phyloP scores from a whole-genome alignment of 2,113 vertebrate genomes.

The Romanogobio albipinnatus region DNA sequence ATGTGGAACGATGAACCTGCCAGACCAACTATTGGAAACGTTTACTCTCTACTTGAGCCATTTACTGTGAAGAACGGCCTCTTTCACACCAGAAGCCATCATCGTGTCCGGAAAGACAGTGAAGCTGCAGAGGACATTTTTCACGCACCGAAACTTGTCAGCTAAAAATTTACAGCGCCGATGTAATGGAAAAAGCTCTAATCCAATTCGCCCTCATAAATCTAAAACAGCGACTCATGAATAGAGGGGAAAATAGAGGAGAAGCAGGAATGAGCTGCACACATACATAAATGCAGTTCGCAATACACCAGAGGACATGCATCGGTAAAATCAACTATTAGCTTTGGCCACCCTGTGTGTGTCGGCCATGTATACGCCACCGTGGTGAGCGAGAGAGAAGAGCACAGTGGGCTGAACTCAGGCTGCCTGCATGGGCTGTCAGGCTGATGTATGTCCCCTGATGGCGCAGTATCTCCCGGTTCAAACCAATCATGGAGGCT shows the following conservation, averaged over 20 bases:
- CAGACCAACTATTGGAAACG: slow-evolving; percentile 48
- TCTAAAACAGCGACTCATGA: slow-evolving; percentile 50
- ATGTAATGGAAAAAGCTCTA: slow-evolving; percentile 64
- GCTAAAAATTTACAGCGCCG: slow-evolving; percentile 63
- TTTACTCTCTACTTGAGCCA: slow-evolving; percentile 48
- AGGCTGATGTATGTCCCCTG: slow-evolving; percentile 52
- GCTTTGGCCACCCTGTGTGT: background rate
- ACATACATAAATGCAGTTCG: background rate
- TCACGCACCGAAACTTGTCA: slow-evolving; percentile 59
- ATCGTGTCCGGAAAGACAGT: slow-evolving; percentile 50
- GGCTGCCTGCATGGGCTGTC: slow-evolving; percentile 30
- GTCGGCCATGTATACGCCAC: background rate
- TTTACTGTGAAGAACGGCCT: slow-evolving; percentile 40
- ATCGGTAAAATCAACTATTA: slow-evolving; percentile 18
- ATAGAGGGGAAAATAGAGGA: slow-evolving; percentile 7
- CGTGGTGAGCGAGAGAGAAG: slow-evolving; percentile 27
- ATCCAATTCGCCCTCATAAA: slow-evolving; percentile 61
- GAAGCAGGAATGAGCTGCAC: background rate
- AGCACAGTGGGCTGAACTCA: background rate
- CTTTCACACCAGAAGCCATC: slow-evolving; percentile 34
- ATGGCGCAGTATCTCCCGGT: slow-evolving; percentile 50
- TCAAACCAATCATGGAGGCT: slow-evolving; percentile 62
- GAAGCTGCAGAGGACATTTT: slow-evolving; percentile 58
- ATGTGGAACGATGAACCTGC: slow-evolving; percentile 58
- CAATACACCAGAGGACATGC: slow-evolving; percentile 3